Percentiles rank a stretch among this genome's conserved stretches.
phyloP scores from a whole-genome alignment of 2,888 invertebrate species.

The Blastobasis lacticolella region DNA sequence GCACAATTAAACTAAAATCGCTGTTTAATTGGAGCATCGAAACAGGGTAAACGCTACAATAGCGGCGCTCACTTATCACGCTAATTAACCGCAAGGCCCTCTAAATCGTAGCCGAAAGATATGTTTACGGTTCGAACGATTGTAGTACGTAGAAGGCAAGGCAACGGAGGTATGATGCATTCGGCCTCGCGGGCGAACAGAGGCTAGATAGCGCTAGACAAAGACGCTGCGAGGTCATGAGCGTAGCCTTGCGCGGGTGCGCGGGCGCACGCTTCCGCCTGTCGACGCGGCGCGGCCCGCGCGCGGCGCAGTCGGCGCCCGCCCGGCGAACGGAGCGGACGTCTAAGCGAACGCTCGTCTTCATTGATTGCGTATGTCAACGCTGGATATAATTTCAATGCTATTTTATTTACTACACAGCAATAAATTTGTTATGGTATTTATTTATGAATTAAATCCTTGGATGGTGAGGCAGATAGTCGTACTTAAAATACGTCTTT shows the following conservation, averaged over 20 bases:
- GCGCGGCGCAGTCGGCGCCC: constrained; percentile 34
- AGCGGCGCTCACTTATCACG: constrained; percentile 19
- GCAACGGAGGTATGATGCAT: constrained; percentile 64
- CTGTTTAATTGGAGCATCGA: too few relatives aligned
- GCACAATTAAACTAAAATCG: too few relatives aligned
- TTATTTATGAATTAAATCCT: too few relatives aligned
- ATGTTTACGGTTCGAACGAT: constrained; percentile 51
- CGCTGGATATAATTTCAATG: too few relatives aligned
- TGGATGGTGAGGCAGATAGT: too few relatives aligned
- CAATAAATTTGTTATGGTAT: too few relatives aligned
- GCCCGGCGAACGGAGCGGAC: constrained; percentile 33
- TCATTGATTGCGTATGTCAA: too few relatives aligned
- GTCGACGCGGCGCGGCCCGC: constrained; percentile 31
- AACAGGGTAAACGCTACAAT: too few relatives aligned
- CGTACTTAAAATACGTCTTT: too few relatives aligned
- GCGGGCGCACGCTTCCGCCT: constrained; percentile 66
- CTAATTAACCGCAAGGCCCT: constrained; percentile 47
- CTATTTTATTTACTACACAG: too few relatives aligned
- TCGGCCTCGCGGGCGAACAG: constrained; percentile 70
- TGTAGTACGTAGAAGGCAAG: constrained; percentile 45
- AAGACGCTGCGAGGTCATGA: constrained; percentile 73
- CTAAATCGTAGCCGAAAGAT: constrained; percentile 36
- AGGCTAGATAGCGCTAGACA: constrained; percentile 71
- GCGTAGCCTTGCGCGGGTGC: constrained; percentile 71
- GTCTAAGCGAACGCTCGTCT: constrained; percentile 8